Evolutionary conservation across 1,140 invertebrate species (phyloP), one percentile per base, ranked within the genome.

Genomic region (Steinernema feltiae): DNA sequence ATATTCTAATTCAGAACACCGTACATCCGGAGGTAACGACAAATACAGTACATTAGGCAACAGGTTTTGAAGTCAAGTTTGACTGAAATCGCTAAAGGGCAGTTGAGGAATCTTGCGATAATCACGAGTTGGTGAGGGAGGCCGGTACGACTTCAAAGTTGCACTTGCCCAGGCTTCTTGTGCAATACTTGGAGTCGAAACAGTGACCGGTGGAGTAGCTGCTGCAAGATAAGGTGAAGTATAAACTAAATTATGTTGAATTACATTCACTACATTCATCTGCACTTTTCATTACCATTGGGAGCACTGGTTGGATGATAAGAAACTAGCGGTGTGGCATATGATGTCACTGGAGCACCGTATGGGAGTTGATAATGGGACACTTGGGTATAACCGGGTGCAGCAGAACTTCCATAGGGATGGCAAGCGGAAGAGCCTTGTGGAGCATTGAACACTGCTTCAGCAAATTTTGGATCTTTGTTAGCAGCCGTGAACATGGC

Each of bases 381-480:
- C n/a, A n/a, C n/a, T n/a, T n/a, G n/a, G n/a, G n/a, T n/a, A n/a
- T n/a, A n/a, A n/a, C n/a, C n/a, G 41, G n/a, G 7, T 7, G 41
- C 41, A n/a, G 41, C 41, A 46, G 41, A n/a, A 46, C 41, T 46
- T 46, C 41, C 41, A 46, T 46, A 46, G 41, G 41, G 7, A n/a
- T 46, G 41, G 41, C n/a, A n/a, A n/a, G n/a, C 41, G 7, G 41
- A n/a, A 7, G 53, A 63, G 7, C 3, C 15, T 27, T 63, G 53
- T 12, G 53, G 2, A 7, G 53, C 53, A 17, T 63, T 63, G 53
- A 63, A 27, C 15, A 63, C 24, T 3, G 53, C 24, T 63, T 63
- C 53, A 21, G 53, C 53, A 27, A 63, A 63, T 21, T 63, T 63
- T 21, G 53, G 53, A 63, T 63, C 53, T 21, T 63, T 63, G 53